Evolutionary conservation across 2,888 invertebrate species (phyloP).

Genomic region (Dexiosoma caninum): DNA sequence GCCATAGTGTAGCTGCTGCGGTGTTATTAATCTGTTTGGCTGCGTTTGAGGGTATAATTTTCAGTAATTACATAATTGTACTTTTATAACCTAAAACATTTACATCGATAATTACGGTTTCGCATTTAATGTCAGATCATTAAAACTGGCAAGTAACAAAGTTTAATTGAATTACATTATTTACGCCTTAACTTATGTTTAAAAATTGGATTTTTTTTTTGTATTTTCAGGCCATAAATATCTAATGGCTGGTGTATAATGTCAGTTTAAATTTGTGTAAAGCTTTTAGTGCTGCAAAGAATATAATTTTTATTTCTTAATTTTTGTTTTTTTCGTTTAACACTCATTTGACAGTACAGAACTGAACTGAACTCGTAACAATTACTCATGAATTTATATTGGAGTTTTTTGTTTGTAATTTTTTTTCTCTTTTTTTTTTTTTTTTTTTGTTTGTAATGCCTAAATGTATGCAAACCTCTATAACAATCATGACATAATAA

Average conservation of each 20-base stretch:
- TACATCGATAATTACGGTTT: conserved; percentile 50
- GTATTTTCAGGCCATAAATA: conserved; percentile 59
- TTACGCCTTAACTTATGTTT: conserved; percentile 34
- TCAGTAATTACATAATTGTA: conserved; percentile 49
- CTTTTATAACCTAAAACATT: conserved; percentile 48
- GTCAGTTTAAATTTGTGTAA: conserved; percentile 38
- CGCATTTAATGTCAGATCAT: conserved; percentile 25
- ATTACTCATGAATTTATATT: conserved; percentile 47
- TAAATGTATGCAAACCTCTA: conserved; percentile 53
- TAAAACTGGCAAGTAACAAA: conserved; percentile 27
- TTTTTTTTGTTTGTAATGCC: conserved; percentile 36
- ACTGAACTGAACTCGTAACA: too few species aligned
- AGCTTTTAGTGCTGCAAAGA: conserved; percentile 59
- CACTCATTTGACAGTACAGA: conserved; percentile 9
- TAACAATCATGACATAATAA: conserved; percentile 18
- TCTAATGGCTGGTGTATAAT: conserved; percentile 39
- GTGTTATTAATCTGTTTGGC: neutral
- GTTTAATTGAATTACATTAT: conserved; percentile 56
- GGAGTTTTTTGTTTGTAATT: neutral
- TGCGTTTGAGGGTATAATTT: conserved; percentile 10
- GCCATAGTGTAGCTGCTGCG: too few species aligned
- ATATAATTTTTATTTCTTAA: too few species aligned
- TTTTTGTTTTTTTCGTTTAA: too few species aligned
- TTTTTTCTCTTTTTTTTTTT: too few species aligned
- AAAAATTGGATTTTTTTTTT: neutral